A percentile compares a stretch with the other conserved stretches of the same genome.
Conservation (phyloP, 2,888 invertebrate genomes). For the Eledone cirrhosa region DNA sequence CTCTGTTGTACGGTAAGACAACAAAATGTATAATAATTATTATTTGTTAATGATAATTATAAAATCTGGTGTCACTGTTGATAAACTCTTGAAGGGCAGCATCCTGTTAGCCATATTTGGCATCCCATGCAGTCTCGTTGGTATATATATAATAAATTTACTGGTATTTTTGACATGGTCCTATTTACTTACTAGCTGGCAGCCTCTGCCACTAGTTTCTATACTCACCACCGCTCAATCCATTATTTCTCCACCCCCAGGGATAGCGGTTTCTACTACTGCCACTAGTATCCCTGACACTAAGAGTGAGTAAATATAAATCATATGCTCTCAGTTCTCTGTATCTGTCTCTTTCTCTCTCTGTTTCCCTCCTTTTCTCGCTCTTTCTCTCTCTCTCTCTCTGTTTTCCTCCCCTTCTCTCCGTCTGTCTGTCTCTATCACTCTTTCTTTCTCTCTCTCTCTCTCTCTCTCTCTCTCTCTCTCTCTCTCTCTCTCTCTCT, state of each 20-base stretch:
- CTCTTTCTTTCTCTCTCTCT: constrained; percentile 1
- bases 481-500: not conserved
- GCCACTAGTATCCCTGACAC: constrained; percentile 27
- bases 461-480: constrained; percentile 25
- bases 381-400: constrained; percentile 29
- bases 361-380: not conserved
- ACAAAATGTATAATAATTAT: no score
- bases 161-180: constrained; percentile 19
- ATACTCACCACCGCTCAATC: constrained; percentile 16
- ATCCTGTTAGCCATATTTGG: constrained; percentile 17
- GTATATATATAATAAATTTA: constrained; percentile 16
- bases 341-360: not conserved
- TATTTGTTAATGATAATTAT: no score
- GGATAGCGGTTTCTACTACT: constrained; percentile 23
- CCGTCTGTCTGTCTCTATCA: no score
- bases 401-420: not conserved
- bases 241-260: constrained; percentile 28
- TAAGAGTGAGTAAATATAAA: constrained; percentile 28
- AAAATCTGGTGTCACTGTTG: no score
- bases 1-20: no score
- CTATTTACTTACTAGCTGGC: constrained; percentile 15
- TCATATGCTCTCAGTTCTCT: constrained; percentile 17
- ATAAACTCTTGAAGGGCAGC: not conserved
- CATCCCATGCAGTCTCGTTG: constrained; percentile 21
- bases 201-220: not conserved